Evolutionary conservation across 2,113 vertebrate genomes (phyloP), one percentile per base, ranked within the genome.

Genomic region (Terrapene triunguis): DNA sequence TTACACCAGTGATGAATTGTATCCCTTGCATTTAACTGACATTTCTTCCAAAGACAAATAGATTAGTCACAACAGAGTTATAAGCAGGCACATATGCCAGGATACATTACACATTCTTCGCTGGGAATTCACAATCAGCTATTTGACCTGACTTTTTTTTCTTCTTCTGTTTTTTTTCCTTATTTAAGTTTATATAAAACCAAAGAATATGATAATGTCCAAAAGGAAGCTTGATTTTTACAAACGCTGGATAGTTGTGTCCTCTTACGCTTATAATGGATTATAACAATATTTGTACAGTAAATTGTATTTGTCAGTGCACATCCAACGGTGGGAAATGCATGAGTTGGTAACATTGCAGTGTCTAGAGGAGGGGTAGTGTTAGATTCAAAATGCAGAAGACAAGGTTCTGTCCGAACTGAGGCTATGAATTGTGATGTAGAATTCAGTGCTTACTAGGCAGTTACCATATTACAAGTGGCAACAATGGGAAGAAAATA

Each of bases 361-460:
- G 57, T 74, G 53, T 76, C 42, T 96, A 86, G 91, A 97, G 82
- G 92, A 80, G 17, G 59, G 2, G 0, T 79, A 94, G 76, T 32
- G n/a, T 92, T 95, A 94, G 76, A 89, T 48, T 97, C 53, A 54
- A 90, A 97, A 85, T 82, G 29, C 54, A 57, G 83, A 97, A 83
- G 97, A 98, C 98, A 97, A 92, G 11, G 95, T 97, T 98, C 97
- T 96, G 42, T 86, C 78, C 95, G 98, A 98, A 98, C 97, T 92
- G 96, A 98, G 89, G 90, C 94, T 93, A 96, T 82, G 55, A 93
- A 65, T 93, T 86, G 59, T 93, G 85, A 92, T 88, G 80, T 17
- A 89, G 82, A 96, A 94, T 94, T 55, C 89, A 88, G 24, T 51
- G 14, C 76, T 50, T 80, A 72, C 85, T 72, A 62, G 82, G 35